Evolutionary conservation across 2,113 vertebrate genomes (phyloP).

Genomic region (Bubo bubo): DNA sequence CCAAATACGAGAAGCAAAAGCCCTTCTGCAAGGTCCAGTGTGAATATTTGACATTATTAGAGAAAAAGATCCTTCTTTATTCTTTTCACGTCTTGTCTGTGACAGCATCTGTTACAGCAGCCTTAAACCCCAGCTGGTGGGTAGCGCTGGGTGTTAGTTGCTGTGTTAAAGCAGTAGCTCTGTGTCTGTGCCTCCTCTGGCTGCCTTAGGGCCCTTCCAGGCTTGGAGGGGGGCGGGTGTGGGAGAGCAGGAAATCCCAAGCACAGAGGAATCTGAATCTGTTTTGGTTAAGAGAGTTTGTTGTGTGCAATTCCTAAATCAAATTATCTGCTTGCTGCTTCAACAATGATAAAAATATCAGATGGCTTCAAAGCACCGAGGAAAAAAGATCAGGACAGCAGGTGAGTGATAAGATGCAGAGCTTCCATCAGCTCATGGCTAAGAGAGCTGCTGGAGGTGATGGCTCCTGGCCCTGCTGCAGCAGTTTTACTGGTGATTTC

Average conservation of each 20-base stretch:
- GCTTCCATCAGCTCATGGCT: neutral
- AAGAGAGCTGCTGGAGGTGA: neutral
- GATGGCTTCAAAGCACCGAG: too few relatives aligned
- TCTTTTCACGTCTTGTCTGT: neutral
- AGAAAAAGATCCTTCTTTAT: neutral
- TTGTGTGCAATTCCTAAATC: too few relatives aligned
- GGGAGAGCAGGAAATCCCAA: too few relatives aligned
- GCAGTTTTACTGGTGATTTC: neutral
- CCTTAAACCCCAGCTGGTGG: neutral
- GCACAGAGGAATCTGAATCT: too few relatives aligned
- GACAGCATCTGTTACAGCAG: neutral
- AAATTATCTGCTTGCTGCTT: too few relatives aligned
- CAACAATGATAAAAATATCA: too few relatives aligned
- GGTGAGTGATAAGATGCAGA: neutral
- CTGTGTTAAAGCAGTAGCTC: too few relatives aligned
- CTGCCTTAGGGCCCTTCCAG: too few relatives aligned
- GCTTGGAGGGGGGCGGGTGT: too few relatives aligned
- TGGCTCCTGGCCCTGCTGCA: neutral
- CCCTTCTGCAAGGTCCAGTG: neutral
- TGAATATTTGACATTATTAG: neutral
- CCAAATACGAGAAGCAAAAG: neutral
- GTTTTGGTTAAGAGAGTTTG: too few relatives aligned
- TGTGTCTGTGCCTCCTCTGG: too few relatives aligned
- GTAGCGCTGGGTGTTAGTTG: neutral
- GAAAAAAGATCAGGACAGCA: neutral